Percentiles rank a stretch among this genome's conserved stretches.
Evolutionary conservation across 2,888 invertebrate species (phyloP).

Genomic region (Balanococcus diminutus): DNA sequence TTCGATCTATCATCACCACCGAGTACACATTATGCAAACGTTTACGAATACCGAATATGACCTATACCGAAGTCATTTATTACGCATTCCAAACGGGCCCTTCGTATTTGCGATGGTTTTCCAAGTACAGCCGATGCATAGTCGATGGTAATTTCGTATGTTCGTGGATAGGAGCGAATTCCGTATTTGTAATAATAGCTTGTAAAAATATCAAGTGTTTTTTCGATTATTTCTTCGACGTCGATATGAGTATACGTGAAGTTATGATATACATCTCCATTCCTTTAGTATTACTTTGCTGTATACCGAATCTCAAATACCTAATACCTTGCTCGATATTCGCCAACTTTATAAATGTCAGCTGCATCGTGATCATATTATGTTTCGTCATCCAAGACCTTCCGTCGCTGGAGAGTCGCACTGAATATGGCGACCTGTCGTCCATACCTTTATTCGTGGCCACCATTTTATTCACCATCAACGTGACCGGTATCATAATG

Average conservation of each 20-base stretch:
- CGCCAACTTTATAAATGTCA: slow-evolving; percentile 27
- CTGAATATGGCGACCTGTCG: background rate
- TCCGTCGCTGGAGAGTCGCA: slow-evolving; percentile 4
- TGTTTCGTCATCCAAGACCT: slow-evolving; percentile 36
- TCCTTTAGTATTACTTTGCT: slow-evolving; percentile 45
- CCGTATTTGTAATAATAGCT: slow-evolving; percentile 38
- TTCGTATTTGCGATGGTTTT: background rate
- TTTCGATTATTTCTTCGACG: slow-evolving; percentile 47
- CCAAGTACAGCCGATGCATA: slow-evolving; percentile 39
- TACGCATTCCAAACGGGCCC: slow-evolving; percentile 45
- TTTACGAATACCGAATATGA: slow-evolving; percentile 2
- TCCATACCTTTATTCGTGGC: slow-evolving; percentile 36
- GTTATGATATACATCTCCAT: slow-evolving; percentile 25
- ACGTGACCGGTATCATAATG: slow-evolving; percentile 48
- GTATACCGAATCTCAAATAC: slow-evolving; percentile 42
- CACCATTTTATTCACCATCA: slow-evolving; percentile 41
- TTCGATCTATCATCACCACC: slow-evolving; percentile 33
- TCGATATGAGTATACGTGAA: slow-evolving; percentile 1
- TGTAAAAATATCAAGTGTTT: slow-evolving; percentile 39
- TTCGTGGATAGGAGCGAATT: slow-evolving; percentile 46
- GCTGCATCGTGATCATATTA: slow-evolving; percentile 25
- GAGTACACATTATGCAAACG: slow-evolving; percentile 49
- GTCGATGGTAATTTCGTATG: slow-evolving; percentile 42
- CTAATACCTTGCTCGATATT: slow-evolving; percentile 33
- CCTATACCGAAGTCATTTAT: slow-evolving; percentile 25